phyloP scores from a whole-genome alignment of 2,888 invertebrate genomes.

The Platycnemis pennipes region DNA sequence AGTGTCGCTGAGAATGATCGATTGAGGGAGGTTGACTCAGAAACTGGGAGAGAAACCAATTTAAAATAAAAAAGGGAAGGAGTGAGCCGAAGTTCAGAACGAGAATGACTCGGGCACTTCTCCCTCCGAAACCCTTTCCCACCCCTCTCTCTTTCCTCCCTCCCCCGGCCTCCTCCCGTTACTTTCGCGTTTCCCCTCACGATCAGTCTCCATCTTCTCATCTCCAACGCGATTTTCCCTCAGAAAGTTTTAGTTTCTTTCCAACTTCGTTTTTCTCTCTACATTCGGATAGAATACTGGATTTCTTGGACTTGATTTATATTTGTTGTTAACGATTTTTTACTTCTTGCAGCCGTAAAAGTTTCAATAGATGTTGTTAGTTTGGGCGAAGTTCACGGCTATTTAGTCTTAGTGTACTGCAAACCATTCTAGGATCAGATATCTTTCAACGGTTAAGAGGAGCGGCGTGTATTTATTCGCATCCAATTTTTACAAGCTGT shows the following conservation, averaged over 20 bases:
- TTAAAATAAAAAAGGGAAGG: slow-evolving; percentile 49
- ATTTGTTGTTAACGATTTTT: not conserved
- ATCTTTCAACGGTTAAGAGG: too few relatives aligned
- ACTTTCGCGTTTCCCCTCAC: not conserved
- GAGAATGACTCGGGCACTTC: not conserved
- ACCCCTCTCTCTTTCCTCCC: not conserved
- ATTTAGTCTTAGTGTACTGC: too few relatives aligned
- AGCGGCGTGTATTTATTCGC: too few relatives aligned
- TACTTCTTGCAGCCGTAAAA: not conserved
- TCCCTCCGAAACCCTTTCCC: slow-evolving; percentile 1
- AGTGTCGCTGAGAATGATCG: slow-evolving; percentile 61
- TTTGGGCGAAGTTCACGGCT: too few relatives aligned
- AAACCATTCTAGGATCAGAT: too few relatives aligned
- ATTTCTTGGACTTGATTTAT: not conserved
- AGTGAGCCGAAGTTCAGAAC: slow-evolving; percentile 13
- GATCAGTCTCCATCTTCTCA: not conserved
- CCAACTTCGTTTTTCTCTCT: not conserved
- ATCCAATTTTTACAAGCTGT: too few relatives aligned
- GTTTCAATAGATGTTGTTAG: too few relatives aligned
- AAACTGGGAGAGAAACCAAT: slow-evolving; percentile 62
- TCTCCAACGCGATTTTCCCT: not conserved
- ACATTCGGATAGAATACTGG: not conserved
- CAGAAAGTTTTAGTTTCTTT: not conserved
- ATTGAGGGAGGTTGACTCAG: slow-evolving; percentile 48
- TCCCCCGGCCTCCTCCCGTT: not conserved